phyloP scores from a whole-genome alignment of 2,113 vertebrate species.

The Triplophysa dalaica region DNA sequence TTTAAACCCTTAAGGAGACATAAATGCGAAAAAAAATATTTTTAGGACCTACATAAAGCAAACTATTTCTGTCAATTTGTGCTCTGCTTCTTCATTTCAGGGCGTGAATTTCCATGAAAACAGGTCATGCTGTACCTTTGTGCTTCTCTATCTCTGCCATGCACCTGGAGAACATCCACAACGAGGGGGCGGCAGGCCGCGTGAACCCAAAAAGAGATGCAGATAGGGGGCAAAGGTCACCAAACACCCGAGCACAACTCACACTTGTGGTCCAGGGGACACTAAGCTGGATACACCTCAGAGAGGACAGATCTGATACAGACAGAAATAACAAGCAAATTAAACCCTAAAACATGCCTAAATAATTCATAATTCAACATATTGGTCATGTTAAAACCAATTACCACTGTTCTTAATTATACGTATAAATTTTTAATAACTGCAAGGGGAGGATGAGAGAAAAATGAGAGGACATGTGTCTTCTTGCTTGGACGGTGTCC shows the following conservation, averaged over 20 bases:
- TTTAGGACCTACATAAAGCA: too few species aligned
- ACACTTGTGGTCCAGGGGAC: slow-evolving; percentile 43
- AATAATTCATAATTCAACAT: too few species aligned
- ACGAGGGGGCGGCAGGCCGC: slow-evolving; percentile 13
- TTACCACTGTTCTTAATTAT: too few species aligned
- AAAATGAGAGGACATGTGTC: too few species aligned
- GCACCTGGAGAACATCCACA: slow-evolving; percentile 71
- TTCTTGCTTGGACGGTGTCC: too few species aligned
- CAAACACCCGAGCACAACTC: slow-evolving; percentile 49
- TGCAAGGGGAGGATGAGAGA: too few species aligned
- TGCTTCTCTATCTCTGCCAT: slow-evolving; percentile 73
- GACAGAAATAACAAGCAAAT: background rate
- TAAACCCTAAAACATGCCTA: too few species aligned
- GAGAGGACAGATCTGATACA: background rate
- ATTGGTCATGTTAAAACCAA: too few species aligned
- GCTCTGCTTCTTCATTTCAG: background rate
- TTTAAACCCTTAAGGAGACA: too few species aligned
- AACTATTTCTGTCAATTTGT: background rate
- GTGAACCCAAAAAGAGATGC: slow-evolving; percentile 52
- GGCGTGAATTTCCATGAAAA: background rate
- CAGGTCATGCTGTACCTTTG: slow-evolving; percentile 54
- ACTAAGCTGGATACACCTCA: slow-evolving; percentile 40
- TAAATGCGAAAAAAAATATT: too few species aligned
- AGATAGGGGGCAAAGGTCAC: slow-evolving; percentile 41
- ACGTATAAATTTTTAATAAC: too few species aligned